These are phyloP conservation scores for Andrena camellia DNA, from an alignment of 2,888 invertebrate species.

Conservation along the genomic window DNA sequence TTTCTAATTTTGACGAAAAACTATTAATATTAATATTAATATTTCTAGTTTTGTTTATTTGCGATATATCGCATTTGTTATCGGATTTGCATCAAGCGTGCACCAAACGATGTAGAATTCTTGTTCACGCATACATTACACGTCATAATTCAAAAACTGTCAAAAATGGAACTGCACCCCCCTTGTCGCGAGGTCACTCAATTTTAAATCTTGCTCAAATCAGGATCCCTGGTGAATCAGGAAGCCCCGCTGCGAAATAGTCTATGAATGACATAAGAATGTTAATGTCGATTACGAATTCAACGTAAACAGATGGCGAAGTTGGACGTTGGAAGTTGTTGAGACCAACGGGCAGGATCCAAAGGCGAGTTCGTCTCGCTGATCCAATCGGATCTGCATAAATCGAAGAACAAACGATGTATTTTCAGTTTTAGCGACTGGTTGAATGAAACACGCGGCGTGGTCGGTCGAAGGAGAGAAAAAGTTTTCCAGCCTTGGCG, in stretches of 20 bases:
- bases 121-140: no score
- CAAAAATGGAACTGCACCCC: no score
- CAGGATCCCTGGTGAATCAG: background rate
- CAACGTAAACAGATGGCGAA: background rate
- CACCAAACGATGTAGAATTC: no score
- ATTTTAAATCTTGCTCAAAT: background rate
- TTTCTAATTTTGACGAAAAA: no score
- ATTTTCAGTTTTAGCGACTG: background rate
- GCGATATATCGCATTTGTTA: no score
- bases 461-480: background rate
- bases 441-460: background rate
- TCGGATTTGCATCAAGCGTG: no score
- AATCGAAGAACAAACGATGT: slow-evolving; percentile 1
- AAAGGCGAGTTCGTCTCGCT: background rate
- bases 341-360: background rate
- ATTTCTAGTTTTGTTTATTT: no score
- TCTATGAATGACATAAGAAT: background rate
- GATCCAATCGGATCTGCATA: slow-evolving; percentile 1
- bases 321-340: background rate
- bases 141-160: no score
- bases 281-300: background rate
- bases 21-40: no score
- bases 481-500: slow-evolving; percentile 9
- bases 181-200: no score
- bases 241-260: background rate